Conservation (phyloP, 2,888 invertebrate genomes). For the Xylocampa areola region DNA sequence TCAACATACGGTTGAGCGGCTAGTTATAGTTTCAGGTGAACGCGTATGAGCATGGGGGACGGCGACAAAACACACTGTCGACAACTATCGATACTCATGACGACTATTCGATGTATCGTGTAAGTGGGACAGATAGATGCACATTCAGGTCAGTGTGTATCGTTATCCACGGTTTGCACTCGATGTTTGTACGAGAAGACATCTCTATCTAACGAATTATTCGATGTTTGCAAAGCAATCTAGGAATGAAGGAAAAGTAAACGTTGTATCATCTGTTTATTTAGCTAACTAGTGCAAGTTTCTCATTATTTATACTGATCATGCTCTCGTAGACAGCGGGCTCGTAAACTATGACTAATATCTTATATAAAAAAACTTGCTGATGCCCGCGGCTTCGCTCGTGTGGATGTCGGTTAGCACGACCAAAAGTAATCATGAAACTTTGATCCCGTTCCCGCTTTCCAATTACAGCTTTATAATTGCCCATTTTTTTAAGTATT, state of each 20-base stretch:
- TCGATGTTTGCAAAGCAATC: slow-evolving; percentile 30
- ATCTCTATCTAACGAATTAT: slow-evolving; percentile 35
- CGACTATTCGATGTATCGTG: slow-evolving; percentile 30
- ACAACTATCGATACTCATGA: slow-evolving; percentile 17
- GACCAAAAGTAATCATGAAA: too few species aligned
- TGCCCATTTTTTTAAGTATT: too few species aligned
- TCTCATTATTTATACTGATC: slow-evolving; percentile 4
- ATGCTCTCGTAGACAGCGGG: slow-evolving; percentile 1
- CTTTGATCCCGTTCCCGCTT: too few species aligned
- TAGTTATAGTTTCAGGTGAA: slow-evolving; percentile 26
- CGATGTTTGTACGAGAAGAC: slow-evolving; percentile 34
- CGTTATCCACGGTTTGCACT: slow-evolving; percentile 38
- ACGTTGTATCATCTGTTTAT: slow-evolving; percentile 23
- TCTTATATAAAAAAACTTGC: too few species aligned
- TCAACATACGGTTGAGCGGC: slow-evolving; percentile 15
- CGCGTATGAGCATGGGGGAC: slow-evolving; percentile 9
- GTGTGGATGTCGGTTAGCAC: too few species aligned
- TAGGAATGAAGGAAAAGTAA: slow-evolving; percentile 23
- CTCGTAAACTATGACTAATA: slow-evolving; percentile 32
- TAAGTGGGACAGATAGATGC: slow-evolving; percentile 49
- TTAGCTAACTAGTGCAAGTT: slow-evolving; percentile 15
- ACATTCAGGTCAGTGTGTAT: slow-evolving; percentile 57
- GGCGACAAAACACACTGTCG: slow-evolving; percentile 25
- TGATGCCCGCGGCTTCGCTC: too few species aligned
- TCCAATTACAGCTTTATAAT: too few species aligned